Evolutionary conservation across 2,888 invertebrate genomes (phyloP), one percentile per base, ranked within the genome.

Genomic region (Gnatocerus cornutus): DNA sequence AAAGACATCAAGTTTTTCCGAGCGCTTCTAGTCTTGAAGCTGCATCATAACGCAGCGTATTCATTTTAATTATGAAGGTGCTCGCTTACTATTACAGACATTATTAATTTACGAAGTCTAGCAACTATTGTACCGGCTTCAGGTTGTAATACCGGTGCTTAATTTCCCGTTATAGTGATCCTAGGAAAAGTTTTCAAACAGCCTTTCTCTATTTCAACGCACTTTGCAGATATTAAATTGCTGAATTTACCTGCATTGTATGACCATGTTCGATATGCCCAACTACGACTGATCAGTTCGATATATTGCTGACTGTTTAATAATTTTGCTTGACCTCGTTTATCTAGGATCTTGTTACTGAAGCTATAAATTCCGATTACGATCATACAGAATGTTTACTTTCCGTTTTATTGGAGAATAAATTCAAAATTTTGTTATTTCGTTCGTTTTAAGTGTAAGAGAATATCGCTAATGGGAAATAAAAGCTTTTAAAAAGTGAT

Each of bases 231-330:
- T 37, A 37, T 37, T 37, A 37, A 37, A 37, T n/a, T 37, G 9
- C 8, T 37, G 37, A 12, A 43, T 43, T 12, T 12, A 43, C 43
- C 43, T 43, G 43, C 33, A 33, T 29, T 29, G 7, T 29, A 29
- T 33, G 33, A 1, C 33, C 4, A 29, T 33, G 7, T 33, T 2
- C 6, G 33, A 33, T 7, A 33, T 4, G 33, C 6, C 33, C 33
- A 33, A 33, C 33, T 33, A n/a, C 9, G 13, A 55, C 39, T 55
- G 55, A 55, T 55, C 39, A 37, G n/a, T 50, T 10, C n/a, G 12
- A 55, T 55, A 55, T 37, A 55, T 55, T 55, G 55, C 55, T 37
- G 39, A 55, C 55, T 55, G 55, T 14, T 55, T 39, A 55, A 55
- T 55, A 55, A 55, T 55, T 46, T 55, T 55, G 55, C 21, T 55